phyloP scores from a whole-genome alignment of 2,113 vertebrate species.

The Lanius ludovicianus region DNA sequence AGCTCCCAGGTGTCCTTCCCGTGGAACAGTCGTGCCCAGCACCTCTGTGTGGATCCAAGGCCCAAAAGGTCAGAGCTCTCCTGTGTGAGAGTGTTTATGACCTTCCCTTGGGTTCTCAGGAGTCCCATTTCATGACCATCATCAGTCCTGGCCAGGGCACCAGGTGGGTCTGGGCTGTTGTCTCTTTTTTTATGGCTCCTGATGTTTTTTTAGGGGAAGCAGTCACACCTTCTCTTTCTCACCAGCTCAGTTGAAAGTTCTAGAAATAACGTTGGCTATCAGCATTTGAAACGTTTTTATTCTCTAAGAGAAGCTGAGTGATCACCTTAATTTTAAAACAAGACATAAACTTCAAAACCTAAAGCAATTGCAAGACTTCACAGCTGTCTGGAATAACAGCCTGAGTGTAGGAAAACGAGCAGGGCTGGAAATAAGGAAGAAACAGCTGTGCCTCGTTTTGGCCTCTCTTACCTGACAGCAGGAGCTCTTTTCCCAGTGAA shows the following conservation, averaged over 20 bases:
- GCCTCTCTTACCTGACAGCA: not conserved
- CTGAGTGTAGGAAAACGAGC: not conserved
- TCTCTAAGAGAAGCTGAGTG: not conserved
- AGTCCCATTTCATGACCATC: slow-evolving; percentile 65
- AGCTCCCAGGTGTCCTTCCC: not conserved
- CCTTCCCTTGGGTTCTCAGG: slow-evolving; percentile 56
- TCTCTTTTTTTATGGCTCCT: slow-evolving; percentile 45
- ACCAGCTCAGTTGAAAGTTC: not conserved
- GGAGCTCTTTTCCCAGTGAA: not conserved
- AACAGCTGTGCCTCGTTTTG: not conserved
- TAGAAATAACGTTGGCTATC: not conserved
- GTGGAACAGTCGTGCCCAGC: not conserved
- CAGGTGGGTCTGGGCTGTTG: slow-evolving; percentile 47
- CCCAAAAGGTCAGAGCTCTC: slow-evolving; percentile 70
- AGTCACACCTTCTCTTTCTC: slow-evolving; percentile 5
- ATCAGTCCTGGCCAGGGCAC: slow-evolving; percentile 28
- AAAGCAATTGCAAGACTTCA: not conserved
- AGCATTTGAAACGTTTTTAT: not conserved
- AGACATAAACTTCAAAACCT: not conserved
- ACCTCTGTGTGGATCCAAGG: not conserved
- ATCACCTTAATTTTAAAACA: slow-evolving; percentile 1
- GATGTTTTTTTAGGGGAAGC: not conserved
- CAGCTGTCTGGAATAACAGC: not conserved
- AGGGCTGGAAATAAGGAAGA: not conserved
- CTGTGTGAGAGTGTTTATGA: slow-evolving; percentile 38